Base-by-base conservation (phyloP, 2,113 vertebrate species). In the Aviceda subcristata region DNA sequence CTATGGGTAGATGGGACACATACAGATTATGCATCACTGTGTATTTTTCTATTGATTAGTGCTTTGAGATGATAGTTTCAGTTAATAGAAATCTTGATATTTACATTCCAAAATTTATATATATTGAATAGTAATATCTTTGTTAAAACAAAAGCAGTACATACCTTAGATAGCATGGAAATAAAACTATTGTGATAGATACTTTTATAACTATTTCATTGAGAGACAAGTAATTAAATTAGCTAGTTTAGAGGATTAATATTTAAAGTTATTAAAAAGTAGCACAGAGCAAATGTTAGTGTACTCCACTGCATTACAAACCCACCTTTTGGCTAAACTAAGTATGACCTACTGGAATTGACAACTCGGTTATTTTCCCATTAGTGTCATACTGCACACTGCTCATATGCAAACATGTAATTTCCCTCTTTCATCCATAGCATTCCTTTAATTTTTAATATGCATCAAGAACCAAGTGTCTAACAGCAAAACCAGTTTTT, bases 381-480 rank as follows among this genome's bases (percentile, higher is more conserved):
- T 74, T 84, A 34, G 26, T 81, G 68, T 88, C 80, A 80, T 56
- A 38, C 3, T 86, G 41, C 34, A 71, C 36, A 32, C 60, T 71
- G 45, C 64, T 88, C 26, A 36, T 86, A 63, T 20, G 24, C 43
- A 91, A 86, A 92, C 76, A 77, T 51, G 59, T 23, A 81, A 77
- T 94, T 95, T 86, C 51, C 24, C 20, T 77, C 67, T 88, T 79
- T 73, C 76, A 68, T 90, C 43, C 39, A 59, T 45, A 88, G 41
- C 39, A 73, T 69, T 86, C 59, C 46, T 93, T 94, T 90, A 88
- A 86, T 83, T 80, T 94, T 92, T 94, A 92, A 94, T 95, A 46
- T 30, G 11, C 22, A 83, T 94, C 48, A 88, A 78, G 59, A 93
- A 76, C 59, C 18, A 66, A 64, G 29, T 83, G 67, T 88, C 71